Evolutionary conservation across 2,888 invertebrate genomes (phyloP), one percentile per base, ranked within the genome.

Genomic region (Lasioglossum figueresi): DNA sequence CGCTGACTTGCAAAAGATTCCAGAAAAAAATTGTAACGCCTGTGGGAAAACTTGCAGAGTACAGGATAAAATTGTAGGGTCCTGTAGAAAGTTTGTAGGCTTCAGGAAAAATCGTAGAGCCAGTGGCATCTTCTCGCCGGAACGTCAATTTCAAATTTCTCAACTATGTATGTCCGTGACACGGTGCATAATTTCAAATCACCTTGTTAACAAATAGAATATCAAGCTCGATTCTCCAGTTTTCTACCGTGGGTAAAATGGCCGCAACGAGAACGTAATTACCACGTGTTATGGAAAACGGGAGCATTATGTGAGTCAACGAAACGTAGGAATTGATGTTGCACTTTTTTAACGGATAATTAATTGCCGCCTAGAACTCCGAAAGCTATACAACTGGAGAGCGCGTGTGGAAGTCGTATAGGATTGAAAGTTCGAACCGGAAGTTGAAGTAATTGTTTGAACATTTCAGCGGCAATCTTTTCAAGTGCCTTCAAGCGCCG

Each of bases 401-500:
- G 34, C 19, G 1, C 23, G 4, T 63, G 5, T 4, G n/a, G n/a
- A 27, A 27, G 0, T 34, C 14, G 16, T 34, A 4, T 14, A n/a
- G 23, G 12, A 40, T 27, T 6, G 6, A 27, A 27, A 16, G 27
- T 6, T 31, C 31, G 31, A 31, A 12, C 16, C 31, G n/a, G n/a
- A 63, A 63, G 63, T 27, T 27, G 31, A 63, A 31, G 27, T 27
- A 16, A 40, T 2, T 0, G 23, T 48, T 73, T 34, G 12, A 31
- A 31, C 4, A 5, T 95, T 95, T 72, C 92, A 96, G 96, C 84
- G 95, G 95, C 72, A 96, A 96, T 92, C 93, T 96, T 74, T 95
- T 96, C 92, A 96, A 96, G 84, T 96, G 96, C 93, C 95, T 96
- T 89, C 96, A 96, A 94, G 95, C 96, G 23, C 96, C 96, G 77